A percentile compares a stretch with the other conserved stretches of the same genome.
Conservation (phyloP, 2,113 vertebrate genomes). For the Chitala chitala region DNA sequence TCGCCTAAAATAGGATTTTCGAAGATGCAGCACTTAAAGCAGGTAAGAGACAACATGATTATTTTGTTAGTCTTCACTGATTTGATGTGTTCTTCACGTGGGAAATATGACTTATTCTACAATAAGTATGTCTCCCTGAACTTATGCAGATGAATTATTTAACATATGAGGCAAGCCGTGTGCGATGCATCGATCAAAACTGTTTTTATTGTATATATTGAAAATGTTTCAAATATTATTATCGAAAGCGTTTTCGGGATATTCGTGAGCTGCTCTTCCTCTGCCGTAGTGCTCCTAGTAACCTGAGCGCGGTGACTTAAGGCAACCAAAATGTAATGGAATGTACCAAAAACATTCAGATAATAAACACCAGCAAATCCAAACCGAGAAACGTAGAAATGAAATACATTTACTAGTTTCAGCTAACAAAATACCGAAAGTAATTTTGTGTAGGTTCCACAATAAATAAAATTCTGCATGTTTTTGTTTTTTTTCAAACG, state of each 20-base stretch:
- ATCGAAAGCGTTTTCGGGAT: background rate
- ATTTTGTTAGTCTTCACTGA: background rate
- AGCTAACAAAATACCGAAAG: too few species aligned
- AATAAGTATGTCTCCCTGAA: slow-evolving; percentile 5
- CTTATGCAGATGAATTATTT: slow-evolving; percentile 51
- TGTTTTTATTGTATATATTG: background rate
- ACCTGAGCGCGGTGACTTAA: slow-evolving; percentile 16
- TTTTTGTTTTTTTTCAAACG: too few species aligned
- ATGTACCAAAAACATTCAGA: background rate
- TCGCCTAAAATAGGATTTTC: too few species aligned
- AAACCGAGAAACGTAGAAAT: background rate
- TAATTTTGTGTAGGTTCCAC: too few species aligned
- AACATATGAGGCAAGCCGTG: slow-evolving; percentile 57
- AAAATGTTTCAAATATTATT: too few species aligned
- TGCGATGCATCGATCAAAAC: too few species aligned
- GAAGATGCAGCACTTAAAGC: slow-evolving; percentile 3
- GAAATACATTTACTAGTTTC: background rate
- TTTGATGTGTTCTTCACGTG: background rate
- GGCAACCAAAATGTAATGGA: background rate
- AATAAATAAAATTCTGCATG: too few species aligned
- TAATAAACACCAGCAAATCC: background rate
- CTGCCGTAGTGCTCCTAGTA: background rate
- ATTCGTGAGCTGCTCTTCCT: background rate
- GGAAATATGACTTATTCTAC: background rate
- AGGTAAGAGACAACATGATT: background rate